Conservation (phyloP, 2,113 vertebrate species). For the Scolopax mira region DNA sequence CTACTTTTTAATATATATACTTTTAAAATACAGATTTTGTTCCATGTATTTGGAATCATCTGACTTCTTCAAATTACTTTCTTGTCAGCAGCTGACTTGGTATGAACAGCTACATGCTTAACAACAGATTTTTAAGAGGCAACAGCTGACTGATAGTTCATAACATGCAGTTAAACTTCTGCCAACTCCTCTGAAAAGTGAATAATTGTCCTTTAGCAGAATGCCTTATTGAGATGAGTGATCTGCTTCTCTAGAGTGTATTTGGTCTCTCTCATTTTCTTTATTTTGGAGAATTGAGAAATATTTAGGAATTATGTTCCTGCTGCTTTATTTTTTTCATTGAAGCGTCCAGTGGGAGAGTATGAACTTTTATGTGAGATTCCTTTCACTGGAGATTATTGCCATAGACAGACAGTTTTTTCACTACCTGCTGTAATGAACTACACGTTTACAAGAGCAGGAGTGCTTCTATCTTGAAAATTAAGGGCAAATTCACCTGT, state of each 20-base stretch:
- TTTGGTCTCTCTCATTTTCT: background rate
- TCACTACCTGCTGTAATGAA: slow-evolving; percentile 12
- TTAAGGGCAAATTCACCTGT: background rate
- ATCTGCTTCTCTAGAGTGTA: background rate
- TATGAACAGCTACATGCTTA: background rate
- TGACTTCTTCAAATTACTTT: background rate
- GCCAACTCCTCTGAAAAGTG: background rate
- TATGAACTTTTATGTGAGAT: background rate
- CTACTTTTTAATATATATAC: background rate
- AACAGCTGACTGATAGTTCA: background rate
- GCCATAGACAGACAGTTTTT: background rate
- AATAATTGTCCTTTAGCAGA: background rate
- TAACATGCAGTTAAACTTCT: background rate
- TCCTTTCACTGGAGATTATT: background rate
- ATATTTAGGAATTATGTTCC: background rate
- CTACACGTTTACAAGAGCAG: background rate
- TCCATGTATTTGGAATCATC: background rate
- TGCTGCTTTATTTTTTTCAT: background rate
- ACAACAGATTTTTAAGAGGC: background rate
- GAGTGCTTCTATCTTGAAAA: background rate
- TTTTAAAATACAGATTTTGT: background rate
- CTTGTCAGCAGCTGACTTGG: background rate
- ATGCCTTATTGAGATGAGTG: background rate
- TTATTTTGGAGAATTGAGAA: background rate
- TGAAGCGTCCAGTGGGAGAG: background rate